Conservation (phyloP, 23 tunicate species). For the Ciona savignyi region DNA sequence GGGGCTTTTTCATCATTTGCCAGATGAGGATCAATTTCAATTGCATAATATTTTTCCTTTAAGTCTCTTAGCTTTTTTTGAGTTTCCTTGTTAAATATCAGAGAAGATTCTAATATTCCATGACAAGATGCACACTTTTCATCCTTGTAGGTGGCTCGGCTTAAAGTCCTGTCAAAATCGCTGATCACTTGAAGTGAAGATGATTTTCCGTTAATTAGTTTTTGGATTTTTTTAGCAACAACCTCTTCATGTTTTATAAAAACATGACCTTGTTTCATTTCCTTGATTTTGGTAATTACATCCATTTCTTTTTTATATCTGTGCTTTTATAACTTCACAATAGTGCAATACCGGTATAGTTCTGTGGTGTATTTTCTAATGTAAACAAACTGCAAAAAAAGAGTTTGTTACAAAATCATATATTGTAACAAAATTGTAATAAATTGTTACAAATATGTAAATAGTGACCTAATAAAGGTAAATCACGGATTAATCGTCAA, state of each 20-base stretch:
- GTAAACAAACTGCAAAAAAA: too few relatives aligned
- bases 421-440: too few relatives aligned
- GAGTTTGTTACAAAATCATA: too few relatives aligned
- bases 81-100: slow-evolving; percentile 20
- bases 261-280: slow-evolving; percentile 7
- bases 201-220: slow-evolving; percentile 24
- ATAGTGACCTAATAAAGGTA: too few relatives aligned
- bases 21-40: slow-evolving; percentile 67
- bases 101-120: slow-evolving; percentile 35
- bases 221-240: slow-evolving; percentile 27
- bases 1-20: slow-evolving; percentile 73
- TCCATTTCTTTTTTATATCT: too few relatives aligned
- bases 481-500: too few relatives aligned
- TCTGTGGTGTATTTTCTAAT: too few relatives aligned
- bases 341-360: too few relatives aligned
- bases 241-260: slow-evolving; percentile 33
- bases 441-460: too few relatives aligned
- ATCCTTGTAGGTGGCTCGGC: slow-evolving; percentile 34
- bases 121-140: slow-evolving; percentile 68
- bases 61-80: slow-evolving; percentile 10
- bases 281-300: not conserved
- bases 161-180: slow-evolving; percentile 87
- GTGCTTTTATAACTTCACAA: too few relatives aligned
- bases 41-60: slow-evolving; percentile 38
- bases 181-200: slow-evolving; percentile 63